Conservation (phyloP, 2,113 vertebrate species). For the Cryptomyrus ogoouensis region DNA sequence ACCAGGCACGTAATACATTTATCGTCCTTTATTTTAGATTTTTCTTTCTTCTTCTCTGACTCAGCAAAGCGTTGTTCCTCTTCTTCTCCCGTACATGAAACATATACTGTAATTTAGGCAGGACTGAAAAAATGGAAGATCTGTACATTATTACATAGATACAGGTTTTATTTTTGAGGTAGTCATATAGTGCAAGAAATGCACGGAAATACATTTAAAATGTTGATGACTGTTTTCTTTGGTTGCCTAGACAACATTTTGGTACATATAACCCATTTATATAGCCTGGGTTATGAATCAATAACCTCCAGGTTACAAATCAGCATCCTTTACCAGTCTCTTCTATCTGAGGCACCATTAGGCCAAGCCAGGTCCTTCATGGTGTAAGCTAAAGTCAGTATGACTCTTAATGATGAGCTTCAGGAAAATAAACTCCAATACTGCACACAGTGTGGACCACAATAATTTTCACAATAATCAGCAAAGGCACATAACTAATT, state of each 20-base stretch:
- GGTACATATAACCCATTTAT: not conserved
- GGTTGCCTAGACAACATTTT: not conserved
- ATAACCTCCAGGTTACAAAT: not conserved
- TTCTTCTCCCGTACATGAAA: not conserved
- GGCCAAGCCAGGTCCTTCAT: not conserved
- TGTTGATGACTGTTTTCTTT: not conserved
- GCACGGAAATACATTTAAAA: not conserved
- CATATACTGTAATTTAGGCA: not conserved
- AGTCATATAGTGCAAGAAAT: not conserved
- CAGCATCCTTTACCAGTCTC: not conserved
- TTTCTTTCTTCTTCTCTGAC: not conserved
- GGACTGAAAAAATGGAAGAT: not conserved
- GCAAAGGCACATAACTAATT: not conserved
- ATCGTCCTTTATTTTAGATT: not conserved
- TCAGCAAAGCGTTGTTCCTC: not conserved
- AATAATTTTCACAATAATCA: not conserved
- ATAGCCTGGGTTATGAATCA: not conserved
- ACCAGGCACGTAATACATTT: conserved; percentile 47
- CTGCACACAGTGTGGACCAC: not conserved
- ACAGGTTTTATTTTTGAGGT: not conserved
- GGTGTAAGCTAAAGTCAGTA: not conserved
- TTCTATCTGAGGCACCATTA: not conserved
- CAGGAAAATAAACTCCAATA: not conserved
- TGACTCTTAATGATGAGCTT: not conserved
- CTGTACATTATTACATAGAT: not conserved